phyloP scores from a whole-genome alignment of 2,888 invertebrate genomes.

The Pristionchus maxplancki region DNA sequence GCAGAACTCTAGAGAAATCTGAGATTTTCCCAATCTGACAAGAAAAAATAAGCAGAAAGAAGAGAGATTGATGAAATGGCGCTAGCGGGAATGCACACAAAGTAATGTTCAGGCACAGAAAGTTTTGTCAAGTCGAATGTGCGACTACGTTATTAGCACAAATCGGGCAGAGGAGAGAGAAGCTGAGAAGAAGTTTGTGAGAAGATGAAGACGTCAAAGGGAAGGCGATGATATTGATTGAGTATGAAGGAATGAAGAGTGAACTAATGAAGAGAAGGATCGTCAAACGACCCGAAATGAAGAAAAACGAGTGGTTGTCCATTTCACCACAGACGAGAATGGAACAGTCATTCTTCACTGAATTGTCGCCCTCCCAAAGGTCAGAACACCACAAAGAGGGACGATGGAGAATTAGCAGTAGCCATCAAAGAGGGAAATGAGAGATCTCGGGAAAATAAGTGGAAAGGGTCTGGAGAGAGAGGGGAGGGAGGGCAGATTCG shows the following conservation, averaged over 20 bases:
- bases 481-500: neutral
- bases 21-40: neutral
- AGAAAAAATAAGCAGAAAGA: neutral
- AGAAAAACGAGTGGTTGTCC: neutral
- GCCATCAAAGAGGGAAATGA: neutral
- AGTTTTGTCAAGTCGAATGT: neutral
- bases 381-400: neutral
- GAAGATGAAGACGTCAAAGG: no score
- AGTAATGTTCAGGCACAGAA: neutral
- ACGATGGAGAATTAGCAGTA: neutral
- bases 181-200: no score
- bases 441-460: neutral
- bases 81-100: neutral
- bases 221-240: no score
- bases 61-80: constrained; percentile 4
- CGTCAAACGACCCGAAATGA: neutral
- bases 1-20: neutral
- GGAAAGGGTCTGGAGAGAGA: neutral
- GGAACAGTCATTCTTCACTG: neutral
- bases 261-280: neutral
- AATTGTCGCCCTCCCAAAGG: neutral
- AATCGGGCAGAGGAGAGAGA: neutral
- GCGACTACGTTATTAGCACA: neutral
- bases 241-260: neutral
- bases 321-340: neutral